phyloP scores from a whole-genome alignment of 1,140 invertebrate species.

The Adoxophyes honmai region DNA sequence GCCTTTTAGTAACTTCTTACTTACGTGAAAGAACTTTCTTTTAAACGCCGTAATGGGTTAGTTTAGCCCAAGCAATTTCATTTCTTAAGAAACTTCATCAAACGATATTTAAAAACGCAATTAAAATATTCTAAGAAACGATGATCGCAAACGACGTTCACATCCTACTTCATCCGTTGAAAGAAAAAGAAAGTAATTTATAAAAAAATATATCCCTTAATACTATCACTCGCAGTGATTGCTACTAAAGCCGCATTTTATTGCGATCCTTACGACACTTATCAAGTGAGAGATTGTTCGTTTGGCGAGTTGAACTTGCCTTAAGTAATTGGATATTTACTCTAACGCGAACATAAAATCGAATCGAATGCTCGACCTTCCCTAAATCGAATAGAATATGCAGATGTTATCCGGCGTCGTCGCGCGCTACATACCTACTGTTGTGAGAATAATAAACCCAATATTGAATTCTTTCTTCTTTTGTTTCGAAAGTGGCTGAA shows the following conservation, averaged over 20 bases:
- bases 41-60: constrained; percentile 1
- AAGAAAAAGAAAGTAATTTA: constrained; percentile 38
- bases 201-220: constrained; percentile 34
- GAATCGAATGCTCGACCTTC: constrained; percentile 28
- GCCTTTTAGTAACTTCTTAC: constrained; percentile 14
- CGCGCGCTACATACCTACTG: constrained; percentile 10
- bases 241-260: constrained; percentile 37
- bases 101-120: not conserved
- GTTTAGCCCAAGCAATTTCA: not conserved
- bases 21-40: constrained; percentile 11
- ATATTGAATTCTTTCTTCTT: constrained; percentile 13
- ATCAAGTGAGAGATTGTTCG: constrained; percentile 30
- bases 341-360: constrained; percentile 37
- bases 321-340: constrained; percentile 55
- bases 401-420: constrained; percentile 18
- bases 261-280: constrained; percentile 31
- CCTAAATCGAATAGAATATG: constrained; percentile 34
- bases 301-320: constrained; percentile 30
- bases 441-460: constrained; percentile 15
- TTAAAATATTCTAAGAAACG: not conserved
- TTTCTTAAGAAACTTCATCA: not conserved
- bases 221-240: constrained; percentile 32
- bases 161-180: not conserved
- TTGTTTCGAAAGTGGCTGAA: constrained; percentile 13
- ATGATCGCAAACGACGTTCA: not conserved